Evolutionary conservation across 2,113 vertebrate genomes (phyloP).

Genomic region (Todiramphus chloris): DNA sequence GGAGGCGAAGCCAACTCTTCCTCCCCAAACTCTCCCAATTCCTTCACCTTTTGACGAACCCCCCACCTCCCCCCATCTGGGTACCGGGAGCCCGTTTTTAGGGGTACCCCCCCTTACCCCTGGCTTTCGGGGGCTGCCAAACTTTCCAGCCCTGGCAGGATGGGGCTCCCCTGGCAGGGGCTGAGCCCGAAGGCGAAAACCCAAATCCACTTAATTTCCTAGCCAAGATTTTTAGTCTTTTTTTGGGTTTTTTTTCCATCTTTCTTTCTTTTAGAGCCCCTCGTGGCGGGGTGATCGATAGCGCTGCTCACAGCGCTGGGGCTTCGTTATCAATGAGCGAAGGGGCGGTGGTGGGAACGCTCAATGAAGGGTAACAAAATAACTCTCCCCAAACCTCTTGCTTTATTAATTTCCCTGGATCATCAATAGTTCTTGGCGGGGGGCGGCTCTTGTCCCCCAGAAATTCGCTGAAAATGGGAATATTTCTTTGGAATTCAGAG

Average conservation of each 20-base stretch:
- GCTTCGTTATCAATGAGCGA: background rate
- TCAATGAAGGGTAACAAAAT: background rate
- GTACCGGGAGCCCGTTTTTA: background rate
- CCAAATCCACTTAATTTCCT: background rate
- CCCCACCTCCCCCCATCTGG: too few relatives aligned
- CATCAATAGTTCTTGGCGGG: background rate
- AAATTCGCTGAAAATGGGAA: background rate
- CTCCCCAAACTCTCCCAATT: background rate
- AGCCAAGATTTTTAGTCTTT: background rate
- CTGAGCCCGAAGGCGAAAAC: background rate
- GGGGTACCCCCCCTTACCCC: background rate
- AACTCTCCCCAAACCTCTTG: background rate
- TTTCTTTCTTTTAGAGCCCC: background rate
- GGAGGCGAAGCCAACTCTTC: background rate
- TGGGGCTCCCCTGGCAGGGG: background rate
- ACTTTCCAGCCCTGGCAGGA: background rate
- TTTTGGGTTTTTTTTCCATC: too few relatives aligned
- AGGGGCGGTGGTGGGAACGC: background rate
- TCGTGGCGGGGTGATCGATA: constrained; percentile 7
- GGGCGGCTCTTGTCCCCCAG: background rate
- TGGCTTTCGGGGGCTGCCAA: background rate
- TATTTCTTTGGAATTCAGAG: background rate
- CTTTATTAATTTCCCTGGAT: background rate
- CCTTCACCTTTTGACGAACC: background rate
- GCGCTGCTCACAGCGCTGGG: background rate